Evolutionary conservation across 2,888 invertebrate genomes (phyloP), one percentile per base, ranked within the genome.

Genomic region (Ochropacha duplaris): DNA sequence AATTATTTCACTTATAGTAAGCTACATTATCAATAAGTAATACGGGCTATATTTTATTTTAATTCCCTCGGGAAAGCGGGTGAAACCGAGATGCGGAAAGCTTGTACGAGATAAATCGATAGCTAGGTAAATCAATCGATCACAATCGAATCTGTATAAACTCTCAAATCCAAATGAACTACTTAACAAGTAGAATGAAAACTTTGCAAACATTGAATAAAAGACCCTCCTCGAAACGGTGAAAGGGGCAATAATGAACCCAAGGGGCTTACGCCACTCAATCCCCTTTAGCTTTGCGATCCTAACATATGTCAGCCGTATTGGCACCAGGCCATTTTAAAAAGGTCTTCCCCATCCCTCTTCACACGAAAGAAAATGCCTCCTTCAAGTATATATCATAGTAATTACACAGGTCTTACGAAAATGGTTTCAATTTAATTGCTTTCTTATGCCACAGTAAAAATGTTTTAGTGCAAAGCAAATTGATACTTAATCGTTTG

Each of bases 231-330:
- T 69, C 73, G 78, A 79, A 83, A 82, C 83, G 78, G 52, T 84
- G 80, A 78, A 82, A 84, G 83, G 81, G 82, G 80, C 76, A 84
- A 87, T 87, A 90, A 90, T 90, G 86, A 87, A 82, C 83, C 84
- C 83, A 83, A 84, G 84, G 86, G 87, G 90, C 87, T 90, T 90
- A 88, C 81, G 82, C 83, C 87, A 87, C 86, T 88, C 89, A 79
- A 86, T 84, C 86, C 87, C 88, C 79, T 79, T 76, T 81, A 68
- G 77, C 79, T 83, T 86, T 79, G 78, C 81, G 74, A 78, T 69
- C 79, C 73, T 77, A 88, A 86, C 90, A 89, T 90, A 91, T 90
- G 90, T 90, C 90, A 86, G 78, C 71, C 83, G 75, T 74, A 76
- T 78, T 52, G 52, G 31, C 52, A 52, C 52, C 31, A 71, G 65